These are phyloP conservation scores for Fregata magnificens DNA, from an alignment of 2,113 vertebrate species.

Conservation along the genomic window DNA sequence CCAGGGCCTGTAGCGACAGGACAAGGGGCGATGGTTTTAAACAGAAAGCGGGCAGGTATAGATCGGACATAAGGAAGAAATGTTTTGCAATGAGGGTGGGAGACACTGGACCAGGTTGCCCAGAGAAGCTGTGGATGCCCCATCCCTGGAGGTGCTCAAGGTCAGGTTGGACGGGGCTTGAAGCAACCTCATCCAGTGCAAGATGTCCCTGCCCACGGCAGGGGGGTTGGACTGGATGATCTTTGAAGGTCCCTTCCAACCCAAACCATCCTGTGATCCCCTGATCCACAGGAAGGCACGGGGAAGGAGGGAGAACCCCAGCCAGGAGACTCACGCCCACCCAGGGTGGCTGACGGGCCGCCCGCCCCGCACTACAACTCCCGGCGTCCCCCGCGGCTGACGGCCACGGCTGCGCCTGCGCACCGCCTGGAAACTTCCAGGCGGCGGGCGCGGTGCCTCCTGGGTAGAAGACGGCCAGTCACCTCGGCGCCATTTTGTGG, in stretches of 20 bases:
- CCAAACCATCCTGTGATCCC: accelerated
- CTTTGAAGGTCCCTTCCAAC: neutral
- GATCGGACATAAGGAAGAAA: neutral
- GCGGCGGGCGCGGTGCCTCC: neutral
- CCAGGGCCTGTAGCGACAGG: neutral
- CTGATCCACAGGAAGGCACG: neutral
- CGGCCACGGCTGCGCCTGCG: neutral
- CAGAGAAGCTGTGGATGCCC: too few relatives aligned
- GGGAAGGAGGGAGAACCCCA: accelerated
- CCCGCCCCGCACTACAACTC: neutral
- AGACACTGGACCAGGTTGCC: neutral
- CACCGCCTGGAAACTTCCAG: slow-evolving; percentile 39
- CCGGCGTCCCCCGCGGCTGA: slow-evolving; percentile 2
- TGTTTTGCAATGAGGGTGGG: too few relatives aligned
- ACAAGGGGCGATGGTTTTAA: neutral
- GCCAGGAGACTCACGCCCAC: neutral
- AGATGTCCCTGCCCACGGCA: neutral
- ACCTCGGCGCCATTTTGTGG: slow-evolving; percentile 77
- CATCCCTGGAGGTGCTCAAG: neutral
- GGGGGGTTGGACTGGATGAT: too few relatives aligned
- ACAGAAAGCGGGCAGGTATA: neutral
- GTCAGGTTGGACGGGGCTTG: accelerated
- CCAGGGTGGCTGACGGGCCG: too few relatives aligned
- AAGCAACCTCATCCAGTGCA: neutral
- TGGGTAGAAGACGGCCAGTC: slow-evolving; percentile 78